Conservation (phyloP, 2,888 invertebrate species). For the Dicycla oo region DNA sequence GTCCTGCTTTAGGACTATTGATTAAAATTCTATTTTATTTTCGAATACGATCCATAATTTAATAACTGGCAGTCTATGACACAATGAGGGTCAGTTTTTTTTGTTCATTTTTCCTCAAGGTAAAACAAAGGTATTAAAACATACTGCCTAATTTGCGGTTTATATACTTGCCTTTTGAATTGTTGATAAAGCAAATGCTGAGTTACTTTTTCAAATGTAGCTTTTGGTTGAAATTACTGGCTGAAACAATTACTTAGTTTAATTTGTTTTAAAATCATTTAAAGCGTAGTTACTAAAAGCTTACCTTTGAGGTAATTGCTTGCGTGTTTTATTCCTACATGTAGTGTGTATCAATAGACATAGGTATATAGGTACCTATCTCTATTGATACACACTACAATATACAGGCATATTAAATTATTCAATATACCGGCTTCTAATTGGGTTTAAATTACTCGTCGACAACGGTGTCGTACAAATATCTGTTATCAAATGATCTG, state of each 20-base stretch:
- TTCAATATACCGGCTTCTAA: slow-evolving; percentile 45
- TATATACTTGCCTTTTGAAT: slow-evolving; percentile 13
- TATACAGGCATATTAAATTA: slow-evolving; percentile 29
- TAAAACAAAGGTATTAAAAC: slow-evolving; percentile 34
- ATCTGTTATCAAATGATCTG: slow-evolving; percentile 48
- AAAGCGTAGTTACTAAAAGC: background rate
- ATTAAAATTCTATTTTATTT: slow-evolving; percentile 42
- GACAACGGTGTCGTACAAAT: slow-evolving; percentile 24
- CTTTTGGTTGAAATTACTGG: slow-evolving; percentile 18
- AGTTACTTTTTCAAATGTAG: slow-evolving; percentile 18
- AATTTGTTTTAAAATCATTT: slow-evolving; percentile 19
- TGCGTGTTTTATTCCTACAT: background rate
- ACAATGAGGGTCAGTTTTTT: slow-evolving; percentile 17
- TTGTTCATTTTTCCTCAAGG: slow-evolving; percentile 11
- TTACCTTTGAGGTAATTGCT: slow-evolving; percentile 9
- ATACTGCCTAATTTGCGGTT: slow-evolving; percentile 20
- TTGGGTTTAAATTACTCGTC: slow-evolving; percentile 53
- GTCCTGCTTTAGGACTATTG: slow-evolving; percentile 5
- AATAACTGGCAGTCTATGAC: slow-evolving; percentile 29
- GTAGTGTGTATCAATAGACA: no score
- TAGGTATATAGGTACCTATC: background rate
- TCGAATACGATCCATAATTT: slow-evolving; percentile 35
- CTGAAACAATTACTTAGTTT: slow-evolving; percentile 29
- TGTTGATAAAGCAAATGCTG: slow-evolving; percentile 21
- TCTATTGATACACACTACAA: slow-evolving; percentile 5